These are phyloP conservation scores for Pygoscelis antarcticus DNA, from an alignment of 2,113 vertebrate genomes.

Conservation along the genomic window DNA sequence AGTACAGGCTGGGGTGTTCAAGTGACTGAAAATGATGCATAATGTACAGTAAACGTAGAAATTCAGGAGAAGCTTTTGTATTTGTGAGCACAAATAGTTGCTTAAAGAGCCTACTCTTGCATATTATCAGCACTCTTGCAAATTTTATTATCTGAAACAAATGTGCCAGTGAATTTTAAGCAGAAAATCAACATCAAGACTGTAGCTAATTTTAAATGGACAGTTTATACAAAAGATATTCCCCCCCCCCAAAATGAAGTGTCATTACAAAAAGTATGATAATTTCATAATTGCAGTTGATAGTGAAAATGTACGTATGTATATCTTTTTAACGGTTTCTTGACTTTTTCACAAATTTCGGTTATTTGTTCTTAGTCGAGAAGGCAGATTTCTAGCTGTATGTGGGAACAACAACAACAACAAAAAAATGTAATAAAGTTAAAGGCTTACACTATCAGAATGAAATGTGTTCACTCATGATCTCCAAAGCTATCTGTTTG, in stretches of 20 bases:
- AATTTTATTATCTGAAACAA: conserved; percentile 70
- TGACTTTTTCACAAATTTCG: background rate
- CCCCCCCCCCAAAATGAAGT: background rate
- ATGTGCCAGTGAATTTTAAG: conserved; percentile 63
- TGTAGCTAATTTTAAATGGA: conserved; percentile 42
- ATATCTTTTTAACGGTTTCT: background rate
- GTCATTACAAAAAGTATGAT: conserved; percentile 56
- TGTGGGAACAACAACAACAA: conserved; percentile 20
- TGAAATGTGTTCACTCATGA: conserved; percentile 40
- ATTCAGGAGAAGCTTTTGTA: conserved; percentile 53
- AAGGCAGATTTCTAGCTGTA: conserved; percentile 49
- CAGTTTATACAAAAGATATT: conserved; percentile 31
- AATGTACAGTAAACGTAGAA: background rate
- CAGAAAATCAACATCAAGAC: conserved; percentile 65
- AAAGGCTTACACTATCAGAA: conserved; percentile 60
- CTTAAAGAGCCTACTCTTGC: conserved; percentile 30
- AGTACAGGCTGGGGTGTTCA: background rate
- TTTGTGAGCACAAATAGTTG: conserved; percentile 13
- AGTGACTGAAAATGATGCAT: conserved; percentile 40
- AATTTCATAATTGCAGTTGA: conserved; percentile 9
- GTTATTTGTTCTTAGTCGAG: background rate
- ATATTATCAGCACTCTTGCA: conserved; percentile 42
- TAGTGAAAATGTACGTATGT: background rate
- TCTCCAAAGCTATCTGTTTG: conserved; percentile 59
- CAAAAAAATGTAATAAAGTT: conserved; percentile 58